Percentiles rank a stretch among this genome's conserved stretches.
These are phyloP conservation scores for Phainopepla nitens DNA, from an alignment of 2,113 vertebrate species.

Conservation along the genomic window DNA sequence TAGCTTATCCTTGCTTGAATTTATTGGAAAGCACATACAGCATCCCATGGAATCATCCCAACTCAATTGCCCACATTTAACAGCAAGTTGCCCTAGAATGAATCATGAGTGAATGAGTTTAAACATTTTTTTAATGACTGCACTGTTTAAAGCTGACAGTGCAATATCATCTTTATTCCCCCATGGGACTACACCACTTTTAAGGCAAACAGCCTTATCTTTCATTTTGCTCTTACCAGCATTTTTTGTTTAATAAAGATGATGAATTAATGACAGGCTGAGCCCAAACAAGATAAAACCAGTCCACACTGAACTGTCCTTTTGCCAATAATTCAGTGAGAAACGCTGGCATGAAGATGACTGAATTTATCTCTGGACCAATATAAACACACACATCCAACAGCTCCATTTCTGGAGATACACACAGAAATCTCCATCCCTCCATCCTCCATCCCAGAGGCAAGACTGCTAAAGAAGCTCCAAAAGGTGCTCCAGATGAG, in stretches of 20 bases:
- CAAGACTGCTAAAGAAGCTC: not conserved
- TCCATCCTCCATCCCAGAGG: not conserved
- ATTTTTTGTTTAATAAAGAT: constrained; percentile 27
- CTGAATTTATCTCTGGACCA: not conserved
- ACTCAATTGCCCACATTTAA: not conserved
- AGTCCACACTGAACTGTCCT: not conserved
- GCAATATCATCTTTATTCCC: constrained; percentile 1
- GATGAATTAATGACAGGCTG: constrained; percentile 19
- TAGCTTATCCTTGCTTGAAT: not conserved
- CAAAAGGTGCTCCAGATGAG: not conserved
- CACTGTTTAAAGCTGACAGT: constrained; percentile 1
- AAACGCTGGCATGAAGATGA: not conserved
- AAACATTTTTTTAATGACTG: not conserved
- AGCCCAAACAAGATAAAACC: not conserved
- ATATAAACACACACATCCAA: not conserved
- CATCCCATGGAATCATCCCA: not conserved
- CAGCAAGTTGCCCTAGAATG: not conserved
- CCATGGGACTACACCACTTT: not conserved
- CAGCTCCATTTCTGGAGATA: not conserved
- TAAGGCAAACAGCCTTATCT: constrained; percentile 7
- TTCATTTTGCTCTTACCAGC: not conserved
- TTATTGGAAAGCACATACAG: constrained; percentile 3
- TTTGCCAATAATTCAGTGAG: not conserved
- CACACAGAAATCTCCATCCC: not conserved
- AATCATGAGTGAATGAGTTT: not conserved